These are phyloP conservation scores for Papilio aristodemus DNA, from an alignment of 1,140 invertebrate genomes.

Conservation along the genomic window DNA sequence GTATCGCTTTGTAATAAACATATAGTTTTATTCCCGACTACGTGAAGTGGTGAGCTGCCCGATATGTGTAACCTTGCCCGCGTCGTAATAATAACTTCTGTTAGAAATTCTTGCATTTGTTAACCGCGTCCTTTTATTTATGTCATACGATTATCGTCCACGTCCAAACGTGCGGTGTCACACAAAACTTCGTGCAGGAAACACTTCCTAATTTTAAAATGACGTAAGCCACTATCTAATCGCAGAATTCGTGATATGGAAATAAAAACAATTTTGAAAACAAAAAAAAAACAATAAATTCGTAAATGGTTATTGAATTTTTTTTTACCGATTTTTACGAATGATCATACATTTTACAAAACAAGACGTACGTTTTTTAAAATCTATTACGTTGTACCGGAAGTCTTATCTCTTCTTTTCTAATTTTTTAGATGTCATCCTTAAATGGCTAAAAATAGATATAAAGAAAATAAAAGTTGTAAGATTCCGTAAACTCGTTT, in stretches of 20 bases:
- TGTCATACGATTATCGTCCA: background rate
- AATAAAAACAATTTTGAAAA: slow-evolving; percentile 22
- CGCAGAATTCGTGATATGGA: slow-evolving; percentile 8
- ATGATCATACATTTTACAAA: too few species aligned
- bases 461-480: background rate
- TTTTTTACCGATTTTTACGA: too few species aligned
- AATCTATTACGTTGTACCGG: too few species aligned
- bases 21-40: slow-evolving; percentile 7
- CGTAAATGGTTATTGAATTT: background rate
- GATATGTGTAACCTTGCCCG: slow-evolving; percentile 20
- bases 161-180: background rate
- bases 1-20: slow-evolving; percentile 24
- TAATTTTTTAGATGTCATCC: too few species aligned
- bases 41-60: background rate
- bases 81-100: slow-evolving; percentile 12
- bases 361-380: too few species aligned
- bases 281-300: slow-evolving; percentile 9
- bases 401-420: too few species aligned
- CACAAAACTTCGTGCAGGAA: slow-evolving; percentile 18
- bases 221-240: slow-evolving; percentile 10
- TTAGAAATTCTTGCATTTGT: slow-evolving; percentile 19
- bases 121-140: slow-evolving; percentile 17
- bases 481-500: slow-evolving; percentile 6
- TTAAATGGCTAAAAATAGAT: background rate
- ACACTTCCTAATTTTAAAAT: slow-evolving; percentile 19